A percentile compares a stretch with the other conserved stretches of the same genome.
Conservation (phyloP, 2,113 vertebrate species). For the Fulica atra region DNA sequence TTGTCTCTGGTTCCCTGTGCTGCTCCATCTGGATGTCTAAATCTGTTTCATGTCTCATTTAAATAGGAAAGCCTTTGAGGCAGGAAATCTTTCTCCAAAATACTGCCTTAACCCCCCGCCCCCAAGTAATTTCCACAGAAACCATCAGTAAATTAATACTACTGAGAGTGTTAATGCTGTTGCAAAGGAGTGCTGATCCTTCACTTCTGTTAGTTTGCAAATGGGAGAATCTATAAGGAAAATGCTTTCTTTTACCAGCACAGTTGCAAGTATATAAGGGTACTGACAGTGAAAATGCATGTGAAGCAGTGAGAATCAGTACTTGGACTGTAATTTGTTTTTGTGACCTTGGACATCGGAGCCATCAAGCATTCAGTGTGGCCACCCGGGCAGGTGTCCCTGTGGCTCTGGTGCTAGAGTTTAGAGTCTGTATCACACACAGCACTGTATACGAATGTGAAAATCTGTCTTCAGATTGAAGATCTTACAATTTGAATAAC, state of each 20-base stretch:
- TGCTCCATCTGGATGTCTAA: conserved; percentile 9
- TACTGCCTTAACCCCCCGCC: not conserved
- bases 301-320: not conserved
- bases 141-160: not conserved
- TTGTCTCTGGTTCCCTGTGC: not conserved
- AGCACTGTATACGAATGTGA: not conserved
- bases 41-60: not conserved
- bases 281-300: not conserved
- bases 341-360: not conserved
- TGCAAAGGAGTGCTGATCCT: not conserved
- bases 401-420: not conserved
- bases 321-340: not conserved
- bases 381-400: not conserved
- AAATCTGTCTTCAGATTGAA: not conserved
- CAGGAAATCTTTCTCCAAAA: not conserved
- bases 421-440: not conserved
- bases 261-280: not conserved
- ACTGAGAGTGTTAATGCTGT: not conserved
- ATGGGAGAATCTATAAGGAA: not conserved
- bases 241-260: not conserved
- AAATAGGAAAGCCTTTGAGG: not conserved
- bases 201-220: not conserved
- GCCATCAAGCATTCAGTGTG: not conserved
- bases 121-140: not conserved
- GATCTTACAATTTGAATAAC: not conserved